Evolutionary conservation across 2,888 invertebrate genomes (phyloP).

Genomic region (Lottia scabra): DNA sequence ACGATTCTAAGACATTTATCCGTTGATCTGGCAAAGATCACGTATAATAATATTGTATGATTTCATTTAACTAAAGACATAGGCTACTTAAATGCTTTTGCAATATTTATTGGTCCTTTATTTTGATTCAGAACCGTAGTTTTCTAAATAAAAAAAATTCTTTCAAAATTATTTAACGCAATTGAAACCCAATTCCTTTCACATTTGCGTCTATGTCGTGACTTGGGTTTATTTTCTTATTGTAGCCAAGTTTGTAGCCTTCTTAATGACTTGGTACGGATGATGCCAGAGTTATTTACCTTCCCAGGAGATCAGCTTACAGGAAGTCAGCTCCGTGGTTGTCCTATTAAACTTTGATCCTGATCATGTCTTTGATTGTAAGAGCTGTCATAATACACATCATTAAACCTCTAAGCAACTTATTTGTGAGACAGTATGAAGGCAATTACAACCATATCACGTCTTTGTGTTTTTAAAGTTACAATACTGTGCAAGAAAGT

Average conservation of each 20-base stretch:
- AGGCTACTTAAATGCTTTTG: no score
- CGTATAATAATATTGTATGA: no score
- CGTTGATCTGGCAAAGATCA: no score
- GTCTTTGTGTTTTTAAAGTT: not conserved
- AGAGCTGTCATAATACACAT: conserved; percentile 3
- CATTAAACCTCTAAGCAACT: not conserved
- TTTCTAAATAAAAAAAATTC: no score
- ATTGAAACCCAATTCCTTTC: no score
- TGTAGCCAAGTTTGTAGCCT: not conserved
- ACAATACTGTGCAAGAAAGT: not conserved
- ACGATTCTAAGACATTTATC: no score
- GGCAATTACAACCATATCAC: conserved; percentile 4
- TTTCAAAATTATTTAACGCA: no score
- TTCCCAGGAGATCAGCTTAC: not conserved
- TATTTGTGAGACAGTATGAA: not conserved
- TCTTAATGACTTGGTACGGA: not conserved
- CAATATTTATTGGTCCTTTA: no score
- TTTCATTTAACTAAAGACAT: no score
- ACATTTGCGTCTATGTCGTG: not conserved
- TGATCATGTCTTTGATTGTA: not conserved
- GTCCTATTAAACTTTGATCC: conserved; percentile 2
- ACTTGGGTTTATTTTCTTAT: not conserved
- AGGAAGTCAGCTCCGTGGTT: conserved; percentile 3
- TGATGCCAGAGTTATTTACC: conserved; percentile 4
- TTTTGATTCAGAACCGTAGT: no score